Percentiles rank a stretch among this genome's conserved stretches.
phyloP scores from a whole-genome alignment of 2,113 vertebrate species.

The Haemorhous mexicanus region DNA sequence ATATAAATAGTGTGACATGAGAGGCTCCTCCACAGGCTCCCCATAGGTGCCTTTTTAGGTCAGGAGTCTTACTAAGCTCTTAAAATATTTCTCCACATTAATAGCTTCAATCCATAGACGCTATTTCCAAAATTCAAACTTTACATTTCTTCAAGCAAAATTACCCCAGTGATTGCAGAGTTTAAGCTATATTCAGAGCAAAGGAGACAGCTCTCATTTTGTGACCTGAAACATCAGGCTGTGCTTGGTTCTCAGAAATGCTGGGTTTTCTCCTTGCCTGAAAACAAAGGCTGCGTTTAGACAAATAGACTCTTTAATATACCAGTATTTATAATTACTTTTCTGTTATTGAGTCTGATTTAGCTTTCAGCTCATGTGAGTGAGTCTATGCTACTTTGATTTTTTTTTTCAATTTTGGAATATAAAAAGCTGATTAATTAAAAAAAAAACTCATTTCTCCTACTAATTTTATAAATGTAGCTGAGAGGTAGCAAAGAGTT shows the following conservation, averaged over 20 bases:
- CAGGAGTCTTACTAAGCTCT: not conserved
- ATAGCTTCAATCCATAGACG: not conserved
- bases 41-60: not conserved
- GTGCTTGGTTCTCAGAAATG: not conserved
- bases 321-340: not conserved
- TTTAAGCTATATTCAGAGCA: not conserved
- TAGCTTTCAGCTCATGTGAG: not conserved
- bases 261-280: not conserved
- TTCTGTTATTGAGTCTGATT: not conserved
- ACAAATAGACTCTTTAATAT: not conserved
- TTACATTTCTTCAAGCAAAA: not conserved
- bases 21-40: not conserved
- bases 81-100: not conserved
- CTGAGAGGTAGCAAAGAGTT: not conserved
- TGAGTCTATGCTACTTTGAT: not conserved
- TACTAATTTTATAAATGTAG: not conserved
- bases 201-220: not conserved
- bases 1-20: not conserved
- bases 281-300: not conserved
- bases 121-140: not conserved
- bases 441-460: fast-evolving
- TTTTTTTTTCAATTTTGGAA: not conserved
- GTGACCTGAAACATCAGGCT: not conserved
- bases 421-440: not conserved
- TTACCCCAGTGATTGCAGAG: not conserved